These are phyloP conservation scores for Ctenopoma multispine DNA, from an alignment of 2,797 vertebrate genomes.

Conservation along the genomic window DNA sequence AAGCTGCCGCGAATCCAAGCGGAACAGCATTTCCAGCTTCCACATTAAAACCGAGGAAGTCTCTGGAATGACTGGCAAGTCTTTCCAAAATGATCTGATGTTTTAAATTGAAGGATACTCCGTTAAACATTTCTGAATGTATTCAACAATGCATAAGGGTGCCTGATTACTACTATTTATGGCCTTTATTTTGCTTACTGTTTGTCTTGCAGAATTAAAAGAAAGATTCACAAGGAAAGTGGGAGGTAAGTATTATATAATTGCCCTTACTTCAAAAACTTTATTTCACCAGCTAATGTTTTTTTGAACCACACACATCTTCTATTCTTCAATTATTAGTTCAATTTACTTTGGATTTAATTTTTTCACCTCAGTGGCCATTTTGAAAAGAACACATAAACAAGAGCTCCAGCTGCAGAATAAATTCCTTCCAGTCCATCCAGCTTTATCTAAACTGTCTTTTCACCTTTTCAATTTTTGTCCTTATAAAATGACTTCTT, in stretches of 20 bases:
- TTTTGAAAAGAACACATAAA: conserved; percentile 57
- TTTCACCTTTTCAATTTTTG: conserved; percentile 36
- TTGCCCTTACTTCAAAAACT: not conserved
- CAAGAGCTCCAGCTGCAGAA: conserved; percentile 20
- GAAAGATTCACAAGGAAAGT: conserved; percentile 73
- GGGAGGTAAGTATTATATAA: conserved; percentile 67
- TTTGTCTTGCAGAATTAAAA: conserved; percentile 64
- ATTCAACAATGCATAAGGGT: conserved; percentile 7
- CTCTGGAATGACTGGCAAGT: conserved; percentile 68
- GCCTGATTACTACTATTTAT: not conserved
- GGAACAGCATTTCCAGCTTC: conserved; percentile 71
- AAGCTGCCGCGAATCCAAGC: conserved; percentile 71
- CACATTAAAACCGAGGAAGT: conserved; percentile 42
- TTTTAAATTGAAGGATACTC: not conserved
- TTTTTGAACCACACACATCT: too few relatives aligned
- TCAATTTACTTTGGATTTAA: conserved; percentile 15
- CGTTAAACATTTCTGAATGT: conserved; percentile 2
- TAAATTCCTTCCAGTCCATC: conserved; percentile 3
- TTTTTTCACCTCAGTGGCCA: conserved; percentile 50
- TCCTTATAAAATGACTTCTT: conserved; percentile 32
- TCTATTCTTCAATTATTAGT: conserved; percentile 27
- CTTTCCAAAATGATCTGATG: conserved; percentile 1
- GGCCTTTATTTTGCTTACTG: not conserved
- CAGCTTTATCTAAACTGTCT: conserved; percentile 28
- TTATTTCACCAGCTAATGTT: not conserved